Percentiles rank a stretch among this genome's conserved stretches.
These are phyloP conservation scores for Apodemus speciosus DNA, from an alignment of 2,113 vertebrate species.

Conservation along the genomic window DNA sequence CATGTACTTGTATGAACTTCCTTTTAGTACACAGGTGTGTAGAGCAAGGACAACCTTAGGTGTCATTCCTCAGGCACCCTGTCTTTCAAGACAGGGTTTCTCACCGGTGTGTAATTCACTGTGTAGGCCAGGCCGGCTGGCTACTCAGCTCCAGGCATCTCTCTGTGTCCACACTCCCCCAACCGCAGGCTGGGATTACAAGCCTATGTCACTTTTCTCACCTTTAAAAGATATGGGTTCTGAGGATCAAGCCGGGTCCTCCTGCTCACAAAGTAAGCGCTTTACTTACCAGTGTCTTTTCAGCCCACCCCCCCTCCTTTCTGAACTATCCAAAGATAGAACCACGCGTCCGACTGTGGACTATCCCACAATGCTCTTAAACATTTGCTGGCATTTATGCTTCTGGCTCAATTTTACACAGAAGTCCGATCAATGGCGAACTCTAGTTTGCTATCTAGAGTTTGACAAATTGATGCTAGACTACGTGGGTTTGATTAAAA, in stretches of 20 bases:
- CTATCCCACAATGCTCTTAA: neutral
- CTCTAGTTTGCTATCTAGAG: slow-evolving; percentile 48
- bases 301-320: neutral
- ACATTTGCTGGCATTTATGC: slow-evolving; percentile 27
- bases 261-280: neutral
- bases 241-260: neutral
- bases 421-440: slow-evolving; percentile 32
- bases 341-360: neutral
- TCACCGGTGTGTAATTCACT: neutral
- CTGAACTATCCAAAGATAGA: slow-evolving; percentile 29
- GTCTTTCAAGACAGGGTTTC: neutral
- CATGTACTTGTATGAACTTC: neutral
- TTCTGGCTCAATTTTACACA: slow-evolving; percentile 35
- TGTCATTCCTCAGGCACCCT: neutral
- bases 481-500: slow-evolving; percentile 6
- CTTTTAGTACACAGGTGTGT: neutral
- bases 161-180: neutral
- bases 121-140: neutral
- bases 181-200: neutral
- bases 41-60: neutral
- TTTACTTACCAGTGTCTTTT: neutral
- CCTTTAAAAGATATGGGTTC: neutral
- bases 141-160: neutral
- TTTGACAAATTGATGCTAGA: slow-evolving; percentile 7
- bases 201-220: neutral